Evolutionary conservation across 1,140 invertebrate genomes (phyloP), one percentile per base, ranked within the genome.

Genomic region (Fopius arisanus): DNA sequence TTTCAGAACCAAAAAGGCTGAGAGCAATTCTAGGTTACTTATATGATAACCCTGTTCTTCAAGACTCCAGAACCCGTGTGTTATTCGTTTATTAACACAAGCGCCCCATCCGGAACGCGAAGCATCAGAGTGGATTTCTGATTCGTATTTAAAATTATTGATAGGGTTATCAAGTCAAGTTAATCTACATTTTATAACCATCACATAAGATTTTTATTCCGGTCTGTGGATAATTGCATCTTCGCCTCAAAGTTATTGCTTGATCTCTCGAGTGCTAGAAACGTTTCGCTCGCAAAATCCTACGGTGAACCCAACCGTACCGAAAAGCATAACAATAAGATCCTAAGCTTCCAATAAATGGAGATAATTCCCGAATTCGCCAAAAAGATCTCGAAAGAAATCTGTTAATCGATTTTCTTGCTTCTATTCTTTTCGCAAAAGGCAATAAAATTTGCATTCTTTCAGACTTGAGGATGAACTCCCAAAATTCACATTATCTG

Each of bases 1-100:
- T 40, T 77, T 71, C 12, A 77, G 40, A 6, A 5, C 72, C 19
- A 73, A 68, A 62, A 70, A 70, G 9, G 67, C 75, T 14, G 71
- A 31, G 3, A 70, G 48, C 26, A 73, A 54, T 37, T 76, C 75
- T 28, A 76, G 33, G 26, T 70, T 31, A 29, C 71, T 76, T n/a
- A 76, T 73, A 21, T 76, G 75, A 12, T 66, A 43, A 4, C 21
- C 5, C 3, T 19, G 63, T 40, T 76, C 75, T 40, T 73, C 14
- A 6, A 9, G n/a, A 9, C 29, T 67, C 72, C 72, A 77, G 59
- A 70, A 63, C 16, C 73, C 76, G 40, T 77, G 54, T 28, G 63
- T 59, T 21, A 63, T 41, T 2, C 72, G 54, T 12, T 41, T 41
- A 6, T 62, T n/a, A 37, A 43, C 70, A n/a, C 28, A 70, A 6